Evolutionary conservation across 2,888 invertebrate species (phyloP), one percentile per base, ranked within the genome.

Genomic region (Patella ulyssiponensis): DNA sequence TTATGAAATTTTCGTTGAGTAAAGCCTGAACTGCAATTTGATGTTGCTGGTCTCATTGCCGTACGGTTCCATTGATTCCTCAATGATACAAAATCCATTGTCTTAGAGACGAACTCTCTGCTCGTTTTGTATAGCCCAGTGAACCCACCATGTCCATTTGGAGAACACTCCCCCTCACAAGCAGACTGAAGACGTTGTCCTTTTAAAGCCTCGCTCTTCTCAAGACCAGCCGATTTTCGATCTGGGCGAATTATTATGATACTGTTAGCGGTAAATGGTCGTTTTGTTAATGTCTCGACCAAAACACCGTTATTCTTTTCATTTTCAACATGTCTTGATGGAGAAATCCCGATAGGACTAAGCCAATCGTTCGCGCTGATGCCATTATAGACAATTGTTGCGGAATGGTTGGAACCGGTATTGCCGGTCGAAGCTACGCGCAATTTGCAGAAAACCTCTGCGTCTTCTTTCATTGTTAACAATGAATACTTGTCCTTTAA

Each of bases 281-380:
- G 52, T 23, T 75, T 73, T 4, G 77, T 69, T 20, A 44, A 33
- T 14, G 69, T 14, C n/a, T 44, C 53, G 9, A 33, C 15, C n/a
- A n/a, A n/a, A 7, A n/a, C 20, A 23, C 52, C 44, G 20, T 53
- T n/a, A 27, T 72, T 70, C 17, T 75, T 58, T 52, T 64, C 51
- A 9, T 71, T 73, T n/a, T 33, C 27, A 53, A 71, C 71, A 56
- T 71, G 20, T 33, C 73, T 75, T 15, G 14, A 27, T 20, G 51
- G 71, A 33, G 70, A 69, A 51, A 80, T 71, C 14, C 80, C 80
- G 9, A 77, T 73, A n/a, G 80, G 80, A 51, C 77, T 58, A 27
- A 80, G 76, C 80, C 80, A 80, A 14, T 77, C 75, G 71, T 80
- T 80, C 23, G 80, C 80, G 33, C 76, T 80, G 71, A 80, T 75